These are phyloP conservation scores for Lumbricus terrestris DNA, from an alignment of 2,888 invertebrate species.

Conservation along the genomic window DNA sequence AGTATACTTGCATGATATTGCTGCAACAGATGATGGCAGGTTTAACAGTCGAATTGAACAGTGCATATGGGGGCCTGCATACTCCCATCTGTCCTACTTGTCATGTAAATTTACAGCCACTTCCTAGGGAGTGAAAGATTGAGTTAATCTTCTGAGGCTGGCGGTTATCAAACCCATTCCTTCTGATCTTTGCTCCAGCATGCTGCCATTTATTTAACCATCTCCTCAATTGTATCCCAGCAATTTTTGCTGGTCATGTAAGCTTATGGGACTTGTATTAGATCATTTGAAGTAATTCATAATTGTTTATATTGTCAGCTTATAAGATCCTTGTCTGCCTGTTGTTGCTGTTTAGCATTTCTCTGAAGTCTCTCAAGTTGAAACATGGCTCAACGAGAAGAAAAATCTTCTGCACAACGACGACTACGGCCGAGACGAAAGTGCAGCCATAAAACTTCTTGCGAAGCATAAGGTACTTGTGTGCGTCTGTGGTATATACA, in stretches of 20 bases:
- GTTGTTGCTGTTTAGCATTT: slow-evolving; percentile 27
- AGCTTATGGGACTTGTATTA: neutral
- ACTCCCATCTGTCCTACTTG: no score
- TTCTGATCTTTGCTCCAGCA: no score
- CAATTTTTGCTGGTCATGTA: neutral
- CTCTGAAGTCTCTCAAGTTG: slow-evolving; percentile 90
- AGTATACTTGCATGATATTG: no score
- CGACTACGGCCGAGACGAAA: slow-evolving; percentile 90
- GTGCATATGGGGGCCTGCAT: no score
- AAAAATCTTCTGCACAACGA: slow-evolving; percentile 81
- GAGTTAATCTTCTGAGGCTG: no score
- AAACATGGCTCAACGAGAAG: slow-evolving; percentile 95
- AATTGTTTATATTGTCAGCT: neutral
- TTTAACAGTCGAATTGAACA: no score
- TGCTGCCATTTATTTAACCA: no score
- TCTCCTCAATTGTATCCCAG: neutral
- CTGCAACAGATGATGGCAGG: no score
- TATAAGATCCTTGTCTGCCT: neutral
- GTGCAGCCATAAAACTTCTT: slow-evolving; percentile 86
- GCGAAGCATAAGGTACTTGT: slow-evolving; percentile 83
- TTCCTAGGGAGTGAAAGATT: no score
- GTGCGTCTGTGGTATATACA: no score
- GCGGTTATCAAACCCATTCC: no score
- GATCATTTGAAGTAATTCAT: neutral
- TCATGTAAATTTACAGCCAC: no score